Evolutionary conservation across 2,113 vertebrate species (phyloP).

Genomic region (Toxostoma redivivum): DNA sequence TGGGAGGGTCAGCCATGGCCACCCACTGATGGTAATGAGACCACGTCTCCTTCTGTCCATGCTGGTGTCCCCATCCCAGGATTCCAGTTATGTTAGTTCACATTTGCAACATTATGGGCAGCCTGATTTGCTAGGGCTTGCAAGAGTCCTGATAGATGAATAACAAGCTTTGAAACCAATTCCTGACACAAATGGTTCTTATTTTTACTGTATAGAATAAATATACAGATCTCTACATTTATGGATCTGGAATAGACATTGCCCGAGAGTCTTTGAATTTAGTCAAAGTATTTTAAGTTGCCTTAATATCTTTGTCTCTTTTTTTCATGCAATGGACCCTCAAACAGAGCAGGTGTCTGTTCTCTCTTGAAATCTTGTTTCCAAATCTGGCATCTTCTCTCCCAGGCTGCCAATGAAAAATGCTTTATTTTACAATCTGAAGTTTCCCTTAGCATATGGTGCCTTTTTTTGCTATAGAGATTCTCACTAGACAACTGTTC

Average conservation of each 20-base stretch:
- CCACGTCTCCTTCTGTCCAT: not conserved
- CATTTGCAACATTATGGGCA: not conserved
- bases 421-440: not conserved
- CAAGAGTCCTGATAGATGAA: not conserved
- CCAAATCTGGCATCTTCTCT: not conserved
- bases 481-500: not conserved
- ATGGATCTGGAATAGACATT: not conserved
- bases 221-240: not conserved
- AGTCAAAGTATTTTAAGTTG: not conserved
- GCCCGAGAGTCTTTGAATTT: not conserved
- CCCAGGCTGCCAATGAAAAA: not conserved
- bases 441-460: not conserved
- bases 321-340: not conserved
- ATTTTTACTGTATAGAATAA: not conserved
- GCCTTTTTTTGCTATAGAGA: not conserved
- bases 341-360: not conserved
- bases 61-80: not conserved
- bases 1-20: not conserved
- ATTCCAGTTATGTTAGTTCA: not conserved
- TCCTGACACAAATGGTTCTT: not conserved
- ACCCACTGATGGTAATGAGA: accelerated
- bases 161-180: not conserved
- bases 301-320: not conserved
- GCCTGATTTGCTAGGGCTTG: not conserved
- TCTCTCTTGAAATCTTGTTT: not conserved